Conservation (phyloP, 1,140 invertebrate species). For the Drosophila kohkoa region DNA sequence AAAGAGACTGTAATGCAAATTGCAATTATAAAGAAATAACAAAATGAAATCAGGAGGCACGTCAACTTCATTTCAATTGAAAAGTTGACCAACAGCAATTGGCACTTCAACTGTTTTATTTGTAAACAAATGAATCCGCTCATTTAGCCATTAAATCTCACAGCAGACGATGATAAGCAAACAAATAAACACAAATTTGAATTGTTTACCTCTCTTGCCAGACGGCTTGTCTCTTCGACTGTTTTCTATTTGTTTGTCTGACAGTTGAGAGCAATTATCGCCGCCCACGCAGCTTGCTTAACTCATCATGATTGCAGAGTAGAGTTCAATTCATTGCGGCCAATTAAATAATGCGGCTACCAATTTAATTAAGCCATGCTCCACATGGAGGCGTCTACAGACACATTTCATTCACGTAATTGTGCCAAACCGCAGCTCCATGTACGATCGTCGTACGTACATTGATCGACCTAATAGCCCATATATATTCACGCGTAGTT, state of each 20-base stretch:
- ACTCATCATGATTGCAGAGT: constrained; percentile 58
- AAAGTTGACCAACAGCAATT: constrained; percentile 44
- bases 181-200: constrained; percentile 16
- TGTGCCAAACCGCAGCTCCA: constrained; percentile 48
- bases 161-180: constrained; percentile 28
- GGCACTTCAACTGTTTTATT: constrained; percentile 65
- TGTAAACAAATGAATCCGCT: constrained; percentile 63
- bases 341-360: constrained; percentile 77
- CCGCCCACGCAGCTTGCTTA: constrained; percentile 44
- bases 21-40: neutral
- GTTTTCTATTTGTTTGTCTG: neutral
- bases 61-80: constrained; percentile 40
- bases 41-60: neutral
- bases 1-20: neutral
- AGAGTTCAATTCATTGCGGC: constrained; percentile 49
- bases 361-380: constrained; percentile 64
- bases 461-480: constrained; percentile 66
- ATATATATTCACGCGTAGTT: constrained; percentile 55
- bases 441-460: neutral
- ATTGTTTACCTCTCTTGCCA: constrained; percentile 18
- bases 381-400: constrained; percentile 34
- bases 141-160: constrained; percentile 48
- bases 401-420: constrained; percentile 71
- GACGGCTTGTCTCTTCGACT: neutral
- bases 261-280: constrained; percentile 19